Evolutionary conservation across 2,888 invertebrate species (phyloP), one percentile per base, ranked within the genome.

Genomic region (Scelioninae gen. 2): DNA sequence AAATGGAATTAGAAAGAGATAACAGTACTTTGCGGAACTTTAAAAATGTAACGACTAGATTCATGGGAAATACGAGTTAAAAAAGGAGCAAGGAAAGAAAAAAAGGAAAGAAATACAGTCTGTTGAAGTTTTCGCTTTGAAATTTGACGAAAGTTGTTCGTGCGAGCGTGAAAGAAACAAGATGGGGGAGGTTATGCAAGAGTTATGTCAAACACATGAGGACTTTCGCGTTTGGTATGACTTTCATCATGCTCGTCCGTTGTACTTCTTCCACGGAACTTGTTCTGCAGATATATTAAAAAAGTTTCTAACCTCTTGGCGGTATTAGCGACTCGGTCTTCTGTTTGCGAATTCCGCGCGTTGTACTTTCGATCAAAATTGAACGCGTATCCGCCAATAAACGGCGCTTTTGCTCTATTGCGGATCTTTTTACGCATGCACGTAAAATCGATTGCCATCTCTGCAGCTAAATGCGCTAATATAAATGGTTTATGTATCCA

Each of bases 191-290:
- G 19, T 15, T 53, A 64, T 69, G 58, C 48, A 48, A 45, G 60
- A 74, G 74, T 61, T 74, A 70, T 70, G 73, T 69, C 64, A 65
- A 70, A 57, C 55, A 70, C 65, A 67, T 48, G 64, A 48, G 61
- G 65, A 70, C 55, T 72, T 45, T 37, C 57, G 33, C 46, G 46
- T 65, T 60, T 58, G 70, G 50, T 63, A 71, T 57, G 57, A 71
- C 61, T 67, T 74, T 64, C 57, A 60, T 50, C 50, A 46, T 67
- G 61, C 55, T 52, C 53, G 31, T 39, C 50, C 52, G 67, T 43
- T 52, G 70, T 67, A 63, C 67, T 71, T 70, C 70, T 74, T 65
- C 37, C 53, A 52, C 57, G 39, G 28, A 60, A 70, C 70, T 69
- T 61, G 57, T 64, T 60, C 58, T 28, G 37, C 45, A 43, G 74